Evolutionary conservation across 2,113 vertebrate genomes (phyloP).

Genomic region (Dicerorhinus sumatrensis): DNA sequence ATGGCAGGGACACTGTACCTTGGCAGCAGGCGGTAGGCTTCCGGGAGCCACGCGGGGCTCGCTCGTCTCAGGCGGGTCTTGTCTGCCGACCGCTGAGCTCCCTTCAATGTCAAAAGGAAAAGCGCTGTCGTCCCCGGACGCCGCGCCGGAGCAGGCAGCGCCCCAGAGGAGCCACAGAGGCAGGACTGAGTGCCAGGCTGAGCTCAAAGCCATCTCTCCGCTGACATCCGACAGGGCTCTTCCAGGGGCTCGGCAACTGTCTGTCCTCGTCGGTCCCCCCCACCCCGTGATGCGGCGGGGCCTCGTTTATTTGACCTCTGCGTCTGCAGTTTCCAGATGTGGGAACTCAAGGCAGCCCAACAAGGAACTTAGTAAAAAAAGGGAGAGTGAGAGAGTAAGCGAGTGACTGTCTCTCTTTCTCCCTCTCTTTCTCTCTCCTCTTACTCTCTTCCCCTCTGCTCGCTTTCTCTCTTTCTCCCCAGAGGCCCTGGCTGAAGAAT

Average conservation of each 20-base stretch:
- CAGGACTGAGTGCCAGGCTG: constrained; percentile 80
- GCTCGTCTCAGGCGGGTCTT: constrained; percentile 83
- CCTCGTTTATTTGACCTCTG: constrained; percentile 83
- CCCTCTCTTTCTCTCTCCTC: background rate
- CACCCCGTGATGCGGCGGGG: constrained; percentile 75
- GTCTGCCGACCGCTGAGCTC: constrained; percentile 85
- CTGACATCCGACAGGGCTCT: constrained; percentile 82
- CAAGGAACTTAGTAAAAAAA: constrained; percentile 70
- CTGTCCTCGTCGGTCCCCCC: constrained; percentile 78
- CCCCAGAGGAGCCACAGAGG: constrained; percentile 83
- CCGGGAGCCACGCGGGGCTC: constrained; percentile 82
- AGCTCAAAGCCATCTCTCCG: constrained; percentile 86
- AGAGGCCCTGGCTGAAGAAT: constrained; percentile 83
- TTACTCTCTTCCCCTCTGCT: background rate
- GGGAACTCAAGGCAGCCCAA: constrained; percentile 80
- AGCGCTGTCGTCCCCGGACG: constrained; percentile 77
- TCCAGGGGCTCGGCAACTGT: constrained; percentile 71
- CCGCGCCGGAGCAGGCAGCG: constrained; percentile 81
- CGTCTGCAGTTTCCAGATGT: constrained; percentile 85
- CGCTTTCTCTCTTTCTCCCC: constrained; percentile 66
- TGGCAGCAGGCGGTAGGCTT: constrained; percentile 81
- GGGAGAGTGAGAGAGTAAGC: constrained; percentile 45
- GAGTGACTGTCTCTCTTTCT: constrained; percentile 4
- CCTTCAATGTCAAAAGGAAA: constrained; percentile 88
- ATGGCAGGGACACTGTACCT: constrained; percentile 86